A percentile compares a stretch with the other conserved stretches of the same genome.
phyloP scores from a whole-genome alignment of 2,113 vertebrate genomes.

The Pithys albifrons region DNA sequence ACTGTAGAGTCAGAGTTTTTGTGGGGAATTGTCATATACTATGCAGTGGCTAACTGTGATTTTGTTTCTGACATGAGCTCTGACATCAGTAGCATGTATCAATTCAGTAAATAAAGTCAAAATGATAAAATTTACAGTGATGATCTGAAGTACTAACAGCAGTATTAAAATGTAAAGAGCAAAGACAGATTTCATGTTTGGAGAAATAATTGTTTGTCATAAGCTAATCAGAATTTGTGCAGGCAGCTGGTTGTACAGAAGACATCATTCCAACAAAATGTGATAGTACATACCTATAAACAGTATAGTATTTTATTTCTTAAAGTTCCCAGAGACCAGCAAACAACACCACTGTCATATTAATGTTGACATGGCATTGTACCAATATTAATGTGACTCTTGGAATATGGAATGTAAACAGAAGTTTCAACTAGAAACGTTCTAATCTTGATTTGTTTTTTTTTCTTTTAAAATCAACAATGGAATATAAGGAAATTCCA shows the following conservation, averaged over 20 bases:
- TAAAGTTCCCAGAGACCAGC: conserved; percentile 65
- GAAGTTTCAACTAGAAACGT: conserved; percentile 62
- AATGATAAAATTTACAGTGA: conserved; percentile 42
- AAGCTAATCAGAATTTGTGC: conserved; percentile 47
- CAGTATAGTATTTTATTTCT: conserved; percentile 44
- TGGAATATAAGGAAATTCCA: conserved; percentile 49
- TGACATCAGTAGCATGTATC: conserved; percentile 58
- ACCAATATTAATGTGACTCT: conserved; percentile 70
- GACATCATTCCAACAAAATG: conserved; percentile 48
- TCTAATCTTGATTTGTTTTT: conserved; percentile 44
- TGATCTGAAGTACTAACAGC: conserved; percentile 65
- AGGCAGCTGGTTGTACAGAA: conserved; percentile 71
- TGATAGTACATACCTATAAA: conserved; percentile 30
- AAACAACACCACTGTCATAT: conserved; percentile 68
- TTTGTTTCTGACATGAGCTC: conserved; percentile 58
- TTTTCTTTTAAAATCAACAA: conserved; percentile 29
- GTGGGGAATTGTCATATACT: conserved; percentile 64
- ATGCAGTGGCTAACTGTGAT: conserved; percentile 65
- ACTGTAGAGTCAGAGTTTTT: conserved; percentile 62
- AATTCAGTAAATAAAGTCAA: conserved; percentile 58
- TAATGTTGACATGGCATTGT: conserved; percentile 65
- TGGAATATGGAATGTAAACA: conserved; percentile 64
- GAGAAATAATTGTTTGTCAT: conserved; percentile 53
- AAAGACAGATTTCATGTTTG: conserved; percentile 39
- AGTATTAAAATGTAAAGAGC: conserved; percentile 53